Evolutionary conservation across 2,797 vertebrate genomes (phyloP).

Genomic region (Malurus splendens): DNA sequence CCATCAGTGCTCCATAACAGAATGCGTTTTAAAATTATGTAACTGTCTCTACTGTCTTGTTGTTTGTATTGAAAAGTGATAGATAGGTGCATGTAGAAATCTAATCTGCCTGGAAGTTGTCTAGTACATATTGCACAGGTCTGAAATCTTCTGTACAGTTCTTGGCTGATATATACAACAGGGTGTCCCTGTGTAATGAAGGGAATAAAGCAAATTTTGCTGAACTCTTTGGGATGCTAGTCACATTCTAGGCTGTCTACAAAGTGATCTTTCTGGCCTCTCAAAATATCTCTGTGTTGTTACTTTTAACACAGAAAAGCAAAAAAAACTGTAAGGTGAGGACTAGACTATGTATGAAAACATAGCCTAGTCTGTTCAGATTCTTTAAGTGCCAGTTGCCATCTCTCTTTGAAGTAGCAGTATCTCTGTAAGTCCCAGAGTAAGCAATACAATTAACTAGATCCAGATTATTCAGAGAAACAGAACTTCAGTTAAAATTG

Average conservation of each 20-base stretch:
- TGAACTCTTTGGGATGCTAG: neutral
- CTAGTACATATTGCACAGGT: neutral
- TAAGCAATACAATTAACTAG: neutral
- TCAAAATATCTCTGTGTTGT: neutral
- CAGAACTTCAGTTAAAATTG: neutral
- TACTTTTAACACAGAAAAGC: neutral
- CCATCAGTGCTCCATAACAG: neutral
- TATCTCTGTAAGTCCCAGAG: neutral
- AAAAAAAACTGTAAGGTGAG: neutral
- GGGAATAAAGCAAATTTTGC: neutral
- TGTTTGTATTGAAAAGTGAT: conserved; percentile 3
- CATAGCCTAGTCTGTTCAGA: neutral
- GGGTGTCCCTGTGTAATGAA: neutral
- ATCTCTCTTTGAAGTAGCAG: neutral
- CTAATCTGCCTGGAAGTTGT: neutral
- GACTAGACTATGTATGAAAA: neutral
- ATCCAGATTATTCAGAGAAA: neutral
- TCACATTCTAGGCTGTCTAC: neutral
- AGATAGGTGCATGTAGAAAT: neutral
- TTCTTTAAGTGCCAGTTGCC: neutral
- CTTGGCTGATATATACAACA: neutral
- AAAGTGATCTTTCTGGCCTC: neutral
- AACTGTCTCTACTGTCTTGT: neutral
- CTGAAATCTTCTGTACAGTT: neutral
- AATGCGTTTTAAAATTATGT: neutral